Conservation (phyloP, 2,113 vertebrate genomes). For the Phycodurus eques region DNA sequence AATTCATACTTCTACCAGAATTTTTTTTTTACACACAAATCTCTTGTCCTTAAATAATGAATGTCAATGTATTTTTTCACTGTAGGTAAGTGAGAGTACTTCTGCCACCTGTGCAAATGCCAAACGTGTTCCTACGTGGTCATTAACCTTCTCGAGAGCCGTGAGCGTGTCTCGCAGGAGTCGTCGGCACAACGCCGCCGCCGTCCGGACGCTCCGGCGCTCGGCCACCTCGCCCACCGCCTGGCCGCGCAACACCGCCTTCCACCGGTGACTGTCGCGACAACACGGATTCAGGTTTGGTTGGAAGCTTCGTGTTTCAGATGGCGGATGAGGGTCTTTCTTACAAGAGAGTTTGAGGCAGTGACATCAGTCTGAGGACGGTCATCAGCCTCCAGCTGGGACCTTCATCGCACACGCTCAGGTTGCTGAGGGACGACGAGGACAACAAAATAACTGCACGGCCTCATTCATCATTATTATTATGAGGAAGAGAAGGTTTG, state of each 20-base stretch:
- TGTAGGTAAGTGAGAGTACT: too few relatives aligned
- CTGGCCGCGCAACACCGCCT: slow-evolving; percentile 80
- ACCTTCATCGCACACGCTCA: slow-evolving; percentile 80
- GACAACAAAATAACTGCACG: background rate
- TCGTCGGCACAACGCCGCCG: slow-evolving; percentile 72
- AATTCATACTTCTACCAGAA: too few relatives aligned
- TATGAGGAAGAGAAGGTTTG: background rate
- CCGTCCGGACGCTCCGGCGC: slow-evolving; percentile 59
- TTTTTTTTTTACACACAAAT: too few relatives aligned
- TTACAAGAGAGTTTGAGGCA: slow-evolving; percentile 78
- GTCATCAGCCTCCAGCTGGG: slow-evolving; percentile 90
- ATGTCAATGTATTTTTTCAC: too few relatives aligned
- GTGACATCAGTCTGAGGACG: slow-evolving; percentile 79
- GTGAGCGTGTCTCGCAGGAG: slow-evolving; percentile 69
- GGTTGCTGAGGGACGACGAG: slow-evolving; percentile 69
- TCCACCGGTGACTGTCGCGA: slow-evolving; percentile 80
- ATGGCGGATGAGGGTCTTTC: slow-evolving; percentile 45
- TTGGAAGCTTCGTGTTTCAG: background rate
- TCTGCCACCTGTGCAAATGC: too few relatives aligned
- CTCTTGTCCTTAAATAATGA: too few relatives aligned
- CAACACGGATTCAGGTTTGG: slow-evolving; percentile 24
- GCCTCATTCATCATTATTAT: background rate
- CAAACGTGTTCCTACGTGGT: background rate
- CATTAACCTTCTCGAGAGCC: slow-evolving; percentile 75
- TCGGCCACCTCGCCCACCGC: slow-evolving; percentile 76